A percentile compares a stretch with the other conserved stretches of the same genome.
Conservation (phyloP, 2,888 invertebrate genomes). For the Eupeodes luniger region DNA sequence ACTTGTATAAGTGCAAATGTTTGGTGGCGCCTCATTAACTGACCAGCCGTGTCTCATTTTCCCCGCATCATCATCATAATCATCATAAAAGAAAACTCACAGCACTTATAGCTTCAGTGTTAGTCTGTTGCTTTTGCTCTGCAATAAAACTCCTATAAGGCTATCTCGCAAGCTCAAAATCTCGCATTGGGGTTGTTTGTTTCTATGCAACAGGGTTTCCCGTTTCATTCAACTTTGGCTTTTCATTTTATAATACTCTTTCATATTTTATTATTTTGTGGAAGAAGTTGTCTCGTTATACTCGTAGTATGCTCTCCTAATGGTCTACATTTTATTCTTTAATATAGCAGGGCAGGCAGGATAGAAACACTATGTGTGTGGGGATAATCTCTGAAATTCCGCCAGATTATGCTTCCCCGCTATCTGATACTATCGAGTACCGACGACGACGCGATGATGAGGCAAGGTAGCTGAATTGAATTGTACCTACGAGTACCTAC, state of each 20-base stretch:
- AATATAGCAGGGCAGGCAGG: constrained; percentile 1
- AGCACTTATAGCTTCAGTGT: constrained; percentile 46
- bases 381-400: constrained; percentile 30
- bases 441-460: no score
- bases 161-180: constrained; percentile 52
- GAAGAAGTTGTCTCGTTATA: constrained; percentile 53
- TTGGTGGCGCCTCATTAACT: constrained; percentile 75
- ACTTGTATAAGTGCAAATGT: constrained; percentile 73
- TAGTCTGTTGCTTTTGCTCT: constrained; percentile 63
- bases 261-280: constrained; percentile 51
- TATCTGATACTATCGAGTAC: no score
- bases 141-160: constrained; percentile 27
- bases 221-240: constrained; percentile 72
- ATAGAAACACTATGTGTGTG: constrained; percentile 3
- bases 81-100: constrained; percentile 63
- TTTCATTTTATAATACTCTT: constrained; percentile 62
- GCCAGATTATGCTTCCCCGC: constrained; percentile 3
- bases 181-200: constrained; percentile 57
- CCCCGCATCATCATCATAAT: constrained; percentile 58
- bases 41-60: constrained; percentile 72
- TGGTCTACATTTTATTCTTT: constrained; percentile 71
- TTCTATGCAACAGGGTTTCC: constrained; percentile 77
- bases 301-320: constrained; percentile 49
- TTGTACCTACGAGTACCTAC: neutral
- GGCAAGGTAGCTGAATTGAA: constrained; percentile 1